Evolutionary conservation across 2,888 invertebrate genomes (phyloP).

Genomic region (Eupithecia exiguata): DNA sequence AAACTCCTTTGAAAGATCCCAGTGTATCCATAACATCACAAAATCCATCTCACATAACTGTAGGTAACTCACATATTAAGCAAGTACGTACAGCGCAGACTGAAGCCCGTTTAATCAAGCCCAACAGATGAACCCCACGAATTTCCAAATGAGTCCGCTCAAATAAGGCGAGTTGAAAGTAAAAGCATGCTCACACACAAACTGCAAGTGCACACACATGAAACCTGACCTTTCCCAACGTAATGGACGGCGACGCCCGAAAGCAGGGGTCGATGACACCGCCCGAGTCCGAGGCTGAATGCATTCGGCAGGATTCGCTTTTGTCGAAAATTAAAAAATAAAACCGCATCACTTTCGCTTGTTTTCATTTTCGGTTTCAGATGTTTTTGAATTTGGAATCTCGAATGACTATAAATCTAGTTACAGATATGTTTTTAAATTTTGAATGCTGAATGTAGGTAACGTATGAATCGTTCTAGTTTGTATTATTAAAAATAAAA

Average conservation of each 20-base stretch:
- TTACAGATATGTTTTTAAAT: neutral
- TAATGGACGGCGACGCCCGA: slow-evolving; percentile 73
- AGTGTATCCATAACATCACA: neutral
- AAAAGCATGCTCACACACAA: slow-evolving; percentile 66
- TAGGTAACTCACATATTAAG: neutral
- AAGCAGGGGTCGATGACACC: slow-evolving; percentile 74
- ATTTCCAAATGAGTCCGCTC: slow-evolving; percentile 46
- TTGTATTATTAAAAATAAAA: neutral
- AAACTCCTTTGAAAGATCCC: neutral
- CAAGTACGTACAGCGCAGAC: neutral
- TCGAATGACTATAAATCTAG: neutral
- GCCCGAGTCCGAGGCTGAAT: slow-evolving; percentile 68
- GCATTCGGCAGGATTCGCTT: slow-evolving; percentile 73
- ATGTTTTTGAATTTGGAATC: slow-evolving; percentile 21
- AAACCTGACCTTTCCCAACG: slow-evolving; percentile 80
- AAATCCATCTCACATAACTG: neutral
- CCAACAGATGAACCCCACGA: slow-evolving; percentile 43
- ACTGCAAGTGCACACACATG: slow-evolving; percentile 49
- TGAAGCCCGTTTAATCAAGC: slow-evolving; percentile 24
- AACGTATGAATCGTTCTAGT: neutral
- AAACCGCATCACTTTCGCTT: slow-evolving; percentile 43
- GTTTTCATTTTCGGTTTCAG: slow-evolving; percentile 19
- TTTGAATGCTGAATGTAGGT: neutral
- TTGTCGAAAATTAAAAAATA: slow-evolving; percentile 52
- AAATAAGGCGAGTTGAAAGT: slow-evolving; percentile 66